A percentile compares a stretch with the other conserved stretches of the same genome.
Evolutionary conservation across 2,113 vertebrate species (phyloP).

Genomic region (Nothobranchius kuhntae): DNA sequence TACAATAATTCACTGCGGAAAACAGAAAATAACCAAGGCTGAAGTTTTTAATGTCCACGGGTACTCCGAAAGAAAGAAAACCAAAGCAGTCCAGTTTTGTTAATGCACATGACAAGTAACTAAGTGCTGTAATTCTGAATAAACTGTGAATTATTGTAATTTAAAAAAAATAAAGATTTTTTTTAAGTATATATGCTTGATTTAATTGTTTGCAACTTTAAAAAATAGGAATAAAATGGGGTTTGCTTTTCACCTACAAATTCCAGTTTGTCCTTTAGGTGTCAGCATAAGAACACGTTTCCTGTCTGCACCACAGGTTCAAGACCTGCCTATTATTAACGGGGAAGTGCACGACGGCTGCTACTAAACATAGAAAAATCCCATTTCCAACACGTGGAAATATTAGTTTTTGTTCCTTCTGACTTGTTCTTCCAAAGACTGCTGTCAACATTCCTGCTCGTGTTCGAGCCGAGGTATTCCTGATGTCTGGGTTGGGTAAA

Average conservation of each 20-base stretch:
- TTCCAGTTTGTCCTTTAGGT: slow-evolving; percentile 74
- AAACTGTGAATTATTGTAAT: slow-evolving; percentile 75
- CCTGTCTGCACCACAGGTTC: slow-evolving; percentile 15
- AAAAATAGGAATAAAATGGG: no score
- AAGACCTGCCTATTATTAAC: neutral
- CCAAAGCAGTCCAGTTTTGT: slow-evolving; percentile 60
- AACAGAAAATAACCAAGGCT: neutral
- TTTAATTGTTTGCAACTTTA: neutral
- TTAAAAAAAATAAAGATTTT: slow-evolving; percentile 59
- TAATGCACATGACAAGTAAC: slow-evolving; percentile 39
- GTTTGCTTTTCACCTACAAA: slow-evolving; percentile 34
- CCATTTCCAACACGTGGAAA: slow-evolving; percentile 2
- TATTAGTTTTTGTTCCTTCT: neutral
- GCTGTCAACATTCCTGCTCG: slow-evolving; percentile 31
- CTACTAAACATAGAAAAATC: slow-evolving; percentile 16
- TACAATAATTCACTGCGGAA: neutral
- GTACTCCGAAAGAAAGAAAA: slow-evolving; percentile 46
- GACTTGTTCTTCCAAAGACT: slow-evolving; percentile 3
- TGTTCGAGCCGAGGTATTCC: slow-evolving; percentile 47
- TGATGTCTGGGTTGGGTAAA: slow-evolving; percentile 63
- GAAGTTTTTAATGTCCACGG: neutral
- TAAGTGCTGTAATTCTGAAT: slow-evolving; percentile 62
- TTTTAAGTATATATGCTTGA: neutral
- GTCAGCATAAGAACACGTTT: slow-evolving; percentile 69
- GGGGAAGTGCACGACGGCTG: neutral